Evolutionary conservation across 2,113 vertebrate genomes (phyloP).

Genomic region (Apodemus sylvaticus): DNA sequence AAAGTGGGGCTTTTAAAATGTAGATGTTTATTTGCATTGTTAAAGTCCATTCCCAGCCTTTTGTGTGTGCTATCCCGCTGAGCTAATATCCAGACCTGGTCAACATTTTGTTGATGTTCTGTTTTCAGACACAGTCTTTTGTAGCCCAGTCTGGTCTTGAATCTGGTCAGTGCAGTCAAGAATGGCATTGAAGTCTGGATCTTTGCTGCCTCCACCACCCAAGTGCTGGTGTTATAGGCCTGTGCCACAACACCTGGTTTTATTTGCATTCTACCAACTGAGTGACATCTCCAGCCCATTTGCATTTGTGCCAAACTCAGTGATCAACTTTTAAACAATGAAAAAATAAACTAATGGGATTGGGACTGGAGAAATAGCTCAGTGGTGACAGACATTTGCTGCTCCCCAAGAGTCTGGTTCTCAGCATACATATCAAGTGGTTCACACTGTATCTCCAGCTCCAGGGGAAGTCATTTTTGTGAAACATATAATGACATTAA

Average conservation of each 20-base stretch:
- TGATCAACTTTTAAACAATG: not conserved
- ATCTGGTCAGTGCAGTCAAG: not conserved
- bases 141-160: not conserved
- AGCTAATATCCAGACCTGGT: not conserved
- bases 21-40: not conserved
- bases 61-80: not conserved
- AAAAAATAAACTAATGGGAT: not conserved
- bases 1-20: not conserved
- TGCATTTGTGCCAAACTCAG: not conserved
- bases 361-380: not conserved
- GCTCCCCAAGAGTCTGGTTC: not conserved
- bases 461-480: not conserved
- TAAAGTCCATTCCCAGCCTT: not conserved
- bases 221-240: not conserved
- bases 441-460: not conserved
- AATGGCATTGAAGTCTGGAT: not conserved
- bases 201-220: too few relatives aligned
- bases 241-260: not conserved
- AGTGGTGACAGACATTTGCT: not conserved
- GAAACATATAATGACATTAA: not conserved
- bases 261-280: not conserved
- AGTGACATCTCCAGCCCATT: not conserved
- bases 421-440: not conserved
- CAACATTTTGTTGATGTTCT: not conserved
- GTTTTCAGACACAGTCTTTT: not conserved